phyloP scores from a whole-genome alignment of 1,140 invertebrate species.

The Zaprionus capensis region DNA sequence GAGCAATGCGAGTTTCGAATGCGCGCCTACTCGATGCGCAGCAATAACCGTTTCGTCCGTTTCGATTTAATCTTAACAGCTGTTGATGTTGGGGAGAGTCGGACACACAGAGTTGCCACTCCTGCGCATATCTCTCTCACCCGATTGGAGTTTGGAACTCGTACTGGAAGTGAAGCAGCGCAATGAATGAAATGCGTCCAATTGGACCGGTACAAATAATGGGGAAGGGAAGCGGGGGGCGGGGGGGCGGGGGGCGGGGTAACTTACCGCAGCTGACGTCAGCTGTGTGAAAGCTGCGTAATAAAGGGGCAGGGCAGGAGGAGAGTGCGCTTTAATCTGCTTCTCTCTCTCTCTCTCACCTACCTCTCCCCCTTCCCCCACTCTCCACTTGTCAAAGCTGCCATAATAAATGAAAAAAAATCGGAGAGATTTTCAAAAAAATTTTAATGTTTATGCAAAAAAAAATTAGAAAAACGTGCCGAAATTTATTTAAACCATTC shows the following conservation, averaged over 20 bases:
- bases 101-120: neutral
- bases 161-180: slow-evolving; percentile 30
- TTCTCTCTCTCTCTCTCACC: neutral
- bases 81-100: slow-evolving; percentile 1
- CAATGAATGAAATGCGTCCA: slow-evolving; percentile 47
- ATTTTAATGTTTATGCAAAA: slow-evolving; percentile 23
- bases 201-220: slow-evolving; percentile 4
- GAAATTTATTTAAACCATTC: slow-evolving; percentile 5
- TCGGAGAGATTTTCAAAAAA: neutral
- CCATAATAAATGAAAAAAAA: neutral
- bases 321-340: neutral
- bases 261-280: slow-evolving; percentile 22
- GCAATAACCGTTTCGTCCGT: neutral
- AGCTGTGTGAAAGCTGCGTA: slow-evolving; percentile 1
- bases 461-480: slow-evolving; percentile 5
- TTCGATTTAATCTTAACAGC: neutral
- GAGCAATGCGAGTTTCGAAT: slow-evolving; percentile 4
- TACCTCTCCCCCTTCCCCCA: neutral
- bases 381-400: neutral
- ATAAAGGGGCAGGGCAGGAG: neutral
- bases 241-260: neutral
- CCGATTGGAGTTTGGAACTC: slow-evolving; percentile 35
- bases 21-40: slow-evolving; percentile 17
- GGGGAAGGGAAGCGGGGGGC: neutral
- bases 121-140: slow-evolving; percentile 3